Base-by-base conservation (phyloP, 2,888 invertebrate genomes). In the Galeruca laticollis region DNA sequence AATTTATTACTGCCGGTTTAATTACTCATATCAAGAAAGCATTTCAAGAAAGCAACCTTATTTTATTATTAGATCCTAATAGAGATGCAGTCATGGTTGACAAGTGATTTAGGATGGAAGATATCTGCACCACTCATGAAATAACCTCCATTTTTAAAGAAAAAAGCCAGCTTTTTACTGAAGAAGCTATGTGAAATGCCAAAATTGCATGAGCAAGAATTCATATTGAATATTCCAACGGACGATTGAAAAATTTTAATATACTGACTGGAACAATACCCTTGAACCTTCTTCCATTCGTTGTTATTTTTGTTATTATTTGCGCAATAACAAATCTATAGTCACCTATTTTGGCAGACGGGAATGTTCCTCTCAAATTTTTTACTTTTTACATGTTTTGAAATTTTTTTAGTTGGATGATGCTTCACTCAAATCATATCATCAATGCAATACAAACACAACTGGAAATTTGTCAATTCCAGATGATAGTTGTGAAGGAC, bases 71-170 rank as follows among this genome's bases (percentile, higher is more conserved):
- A 61, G 49, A 57, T 63, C 10, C 60, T 60, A 20, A 15, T n/a
- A 37, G 66, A 47, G 59, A 61, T 57, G 35, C 66, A 57, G 60
- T 56, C 2, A 65, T 69, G 65, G 65, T 70, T 33, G 62, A 67
- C n/a, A 66, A 66, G 35, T 49, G 60, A n/a, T 67, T 66, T 40
- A 31, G 15, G n/a, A 66, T 70, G 43, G 62, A 67, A 33, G 61
- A 66, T 35, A 61, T 67, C 26, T 72, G 65, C 61, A 33, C 26
- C 15, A 20, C 43, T 54, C 21, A 68, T 31, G 54, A 40, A 63
- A 70, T 69, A 33, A 37, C 70, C 68, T 20, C 72, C 69, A 57
- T 72, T 68, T 65, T 60, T 70, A 57, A 47, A 33, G 60, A 67
- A 60, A 37, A 70, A 60, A 33, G 54, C 57, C 70, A 72, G 63